Conservation (phyloP, 1,140 invertebrate genomes). For the Drosophila rufa region DNA sequence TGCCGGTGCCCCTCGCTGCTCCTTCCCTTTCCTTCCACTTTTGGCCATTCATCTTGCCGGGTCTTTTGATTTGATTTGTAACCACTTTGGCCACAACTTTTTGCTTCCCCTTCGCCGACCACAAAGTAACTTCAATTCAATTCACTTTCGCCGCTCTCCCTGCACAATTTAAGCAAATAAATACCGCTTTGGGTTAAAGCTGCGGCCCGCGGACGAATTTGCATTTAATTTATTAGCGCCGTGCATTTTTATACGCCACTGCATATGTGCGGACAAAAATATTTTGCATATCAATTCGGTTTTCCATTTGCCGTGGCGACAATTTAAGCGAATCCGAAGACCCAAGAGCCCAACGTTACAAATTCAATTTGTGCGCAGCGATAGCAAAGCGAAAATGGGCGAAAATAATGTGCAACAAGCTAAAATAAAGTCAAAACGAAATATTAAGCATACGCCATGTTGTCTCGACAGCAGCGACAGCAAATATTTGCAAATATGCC, state of each 20-base stretch:
- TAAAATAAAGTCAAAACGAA: slow-evolving; percentile 45
- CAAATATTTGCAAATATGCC: slow-evolving; percentile 54
- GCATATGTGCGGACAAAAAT: slow-evolving; percentile 41
- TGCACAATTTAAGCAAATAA: slow-evolving; percentile 47
- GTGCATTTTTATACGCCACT: slow-evolving; percentile 39
- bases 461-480: slow-evolving; percentile 41
- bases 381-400: slow-evolving; percentile 15
- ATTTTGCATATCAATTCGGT: slow-evolving; percentile 51
- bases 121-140: slow-evolving; percentile 53
- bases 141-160: slow-evolving; percentile 19
- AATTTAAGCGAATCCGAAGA: slow-evolving; percentile 38
- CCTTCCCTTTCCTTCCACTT: neutral
- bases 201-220: slow-evolving; percentile 32
- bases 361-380: slow-evolving; percentile 48
- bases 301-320: slow-evolving; percentile 22
- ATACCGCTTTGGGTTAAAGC: slow-evolving; percentile 40
- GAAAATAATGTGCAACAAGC: slow-evolving; percentile 46
- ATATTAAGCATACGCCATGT: slow-evolving; percentile 57
- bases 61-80: slow-evolving; percentile 63
- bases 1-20: neutral
- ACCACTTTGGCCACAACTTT: slow-evolving; percentile 54
- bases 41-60: slow-evolving; percentile 44
- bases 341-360: slow-evolving; percentile 43
- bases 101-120: slow-evolving; percentile 13
- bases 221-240: slow-evolving; percentile 46